Evolutionary conservation across 2,113 vertebrate species (phyloP), one percentile per base, ranked within the genome.

Genomic region (Thinocorus orbignyianus): DNA sequence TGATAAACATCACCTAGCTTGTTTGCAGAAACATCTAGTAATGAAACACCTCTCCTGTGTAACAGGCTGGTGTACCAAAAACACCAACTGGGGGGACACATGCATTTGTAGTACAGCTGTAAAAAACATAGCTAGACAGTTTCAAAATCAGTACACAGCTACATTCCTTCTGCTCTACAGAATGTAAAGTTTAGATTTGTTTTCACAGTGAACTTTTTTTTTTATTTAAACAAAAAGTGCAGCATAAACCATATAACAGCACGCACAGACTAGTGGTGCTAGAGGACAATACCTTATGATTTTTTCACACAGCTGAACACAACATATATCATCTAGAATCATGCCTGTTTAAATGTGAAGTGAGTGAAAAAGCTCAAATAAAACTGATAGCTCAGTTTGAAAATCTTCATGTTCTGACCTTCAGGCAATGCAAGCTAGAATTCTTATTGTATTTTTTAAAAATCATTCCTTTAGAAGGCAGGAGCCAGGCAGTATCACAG

Each of bases 171-270:
- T 65, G 33, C 14, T 82, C 64, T 69, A 46, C 4, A 49, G 60
- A 66, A 89, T 77, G 7, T 39, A 68, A 76, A 86, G 13, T 17
- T 51, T 54, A 70, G 44, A 1, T 42, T 57, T 44, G 26, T 4
- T 86, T 90, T 83, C 44, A 77, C 18, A 31, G 49, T 52, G 28
- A 66, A 37, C 2, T 31, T 41, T 35, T 25, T 68, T 49, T 42
- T 15, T 0, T 70, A 49, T 48, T 17, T 0, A n/a, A 66, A 37
- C 7, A 49, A 31, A 54, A 78, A 80, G 6, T 3, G 2, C 25
- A 62, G 37, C 30, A 42, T 61, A 88, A 85, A 83, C 6, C 16
- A 37, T 14, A 13, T 13, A 13, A 84, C 33, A 11, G n/a, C 9
- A 22, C 4, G 8, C 20, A 25, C 13, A 55, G 76, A 55, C 25